Percentiles rank a stretch among this genome's conserved stretches.
These are phyloP conservation scores for Enoplosus armatus DNA, from an alignment of 2,797 vertebrate species.

Conservation along the genomic window DNA sequence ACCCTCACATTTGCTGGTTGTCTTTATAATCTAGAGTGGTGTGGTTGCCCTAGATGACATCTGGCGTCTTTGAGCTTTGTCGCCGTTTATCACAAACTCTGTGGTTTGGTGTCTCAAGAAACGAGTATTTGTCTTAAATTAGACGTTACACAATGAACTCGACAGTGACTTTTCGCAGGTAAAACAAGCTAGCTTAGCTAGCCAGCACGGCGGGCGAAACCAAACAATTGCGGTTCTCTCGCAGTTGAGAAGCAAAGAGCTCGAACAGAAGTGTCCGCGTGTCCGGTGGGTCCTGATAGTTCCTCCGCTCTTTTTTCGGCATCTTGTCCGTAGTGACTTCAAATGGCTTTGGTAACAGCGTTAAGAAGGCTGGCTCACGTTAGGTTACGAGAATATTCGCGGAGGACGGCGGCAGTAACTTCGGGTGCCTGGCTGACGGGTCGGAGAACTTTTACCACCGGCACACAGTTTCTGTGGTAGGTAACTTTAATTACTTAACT, in stretches of 20 bases:
- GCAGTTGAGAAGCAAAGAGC: not conserved
- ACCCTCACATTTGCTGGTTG: too few relatives aligned
- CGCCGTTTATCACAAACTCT: accelerated
- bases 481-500: not conserved
- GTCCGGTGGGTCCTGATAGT: too few relatives aligned
- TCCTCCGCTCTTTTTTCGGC: accelerated
- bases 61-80: not conserved
- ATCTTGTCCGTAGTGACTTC: accelerated
- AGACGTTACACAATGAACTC: conserved; percentile 59
- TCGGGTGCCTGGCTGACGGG: not conserved
- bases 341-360: conserved; percentile 70
- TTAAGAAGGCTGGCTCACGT: conserved; percentile 51
- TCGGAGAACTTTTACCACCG: conserved; percentile 55
- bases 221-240: not conserved
- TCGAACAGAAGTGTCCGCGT: not conserved
- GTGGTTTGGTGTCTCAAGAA: too few relatives aligned
- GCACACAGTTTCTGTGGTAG: conserved; percentile 59
- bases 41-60: too few relatives aligned
- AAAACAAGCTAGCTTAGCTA: conserved; percentile 47
- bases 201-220: conserved; percentile 1
- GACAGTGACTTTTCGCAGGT: conserved; percentile 52
- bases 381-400: conserved; percentile 25
- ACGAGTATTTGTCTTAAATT: too few relatives aligned
- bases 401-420: conserved; percentile 28
- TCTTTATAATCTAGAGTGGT: too few relatives aligned